These are phyloP conservation scores for Chirona hameri DNA, from an alignment of 2,888 invertebrate genomes.

Conservation along the genomic window DNA sequence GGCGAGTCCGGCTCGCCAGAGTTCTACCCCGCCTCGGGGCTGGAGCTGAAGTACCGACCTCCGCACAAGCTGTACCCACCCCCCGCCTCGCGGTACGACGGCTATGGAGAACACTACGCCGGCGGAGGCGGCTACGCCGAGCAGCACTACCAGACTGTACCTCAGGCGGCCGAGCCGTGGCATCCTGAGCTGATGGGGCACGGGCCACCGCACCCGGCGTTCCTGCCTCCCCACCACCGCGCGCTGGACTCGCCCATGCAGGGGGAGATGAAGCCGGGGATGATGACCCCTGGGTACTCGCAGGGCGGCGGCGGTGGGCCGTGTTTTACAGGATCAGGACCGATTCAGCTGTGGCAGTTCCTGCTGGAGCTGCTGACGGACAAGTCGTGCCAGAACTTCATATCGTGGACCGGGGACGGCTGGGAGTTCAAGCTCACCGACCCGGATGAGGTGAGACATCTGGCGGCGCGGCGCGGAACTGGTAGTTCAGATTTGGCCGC, in stretches of 20 bases:
- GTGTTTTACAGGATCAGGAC: conserved; percentile 80
- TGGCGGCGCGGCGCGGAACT: neutral
- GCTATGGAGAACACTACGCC: conserved; percentile 31
- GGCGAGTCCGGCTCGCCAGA: conserved; percentile 65
- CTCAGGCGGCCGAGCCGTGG: conserved; percentile 50
- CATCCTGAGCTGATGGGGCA: conserved; percentile 53
- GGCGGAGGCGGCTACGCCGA: conserved; percentile 39
- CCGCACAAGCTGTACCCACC: conserved; percentile 55
- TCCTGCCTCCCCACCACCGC: conserved; percentile 43
- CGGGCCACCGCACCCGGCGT: conserved; percentile 53
- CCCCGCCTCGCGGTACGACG: conserved; percentile 34
- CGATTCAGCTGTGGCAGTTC: conserved; percentile 98
- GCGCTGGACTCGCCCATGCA: conserved; percentile 40
- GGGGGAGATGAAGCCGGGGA: conserved; percentile 42
- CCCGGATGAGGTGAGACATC: conserved; percentile 77
- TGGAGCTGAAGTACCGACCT: conserved; percentile 67
- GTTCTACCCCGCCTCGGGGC: conserved; percentile 57
- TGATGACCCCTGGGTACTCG: conserved; percentile 54
- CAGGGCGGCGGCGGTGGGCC: conserved; percentile 53
- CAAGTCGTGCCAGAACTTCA: conserved; percentile 84
- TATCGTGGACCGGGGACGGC: conserved; percentile 97
- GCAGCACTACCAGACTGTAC: conserved; percentile 68
- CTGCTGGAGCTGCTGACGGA: conserved; percentile 71
- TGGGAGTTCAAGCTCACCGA: conserved; percentile 99
- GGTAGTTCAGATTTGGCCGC: neutral